Evolutionary conservation across 2,888 invertebrate species (phyloP).

Genomic region (Athripsodes cinereus): DNA sequence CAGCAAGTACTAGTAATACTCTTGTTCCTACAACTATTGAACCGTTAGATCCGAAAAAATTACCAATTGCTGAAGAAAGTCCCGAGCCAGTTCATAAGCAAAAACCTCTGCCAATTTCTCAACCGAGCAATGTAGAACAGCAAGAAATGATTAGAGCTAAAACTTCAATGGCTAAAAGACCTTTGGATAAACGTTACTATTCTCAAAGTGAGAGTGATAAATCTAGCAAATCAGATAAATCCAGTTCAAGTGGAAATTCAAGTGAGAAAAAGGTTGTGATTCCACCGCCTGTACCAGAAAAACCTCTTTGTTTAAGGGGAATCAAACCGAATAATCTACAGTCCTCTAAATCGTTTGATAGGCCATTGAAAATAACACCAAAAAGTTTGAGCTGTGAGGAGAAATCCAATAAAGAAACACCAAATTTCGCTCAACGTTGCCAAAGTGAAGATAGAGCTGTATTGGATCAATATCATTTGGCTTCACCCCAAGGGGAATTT

Average conservation of each 20-base stretch:
- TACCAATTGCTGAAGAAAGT: background rate
- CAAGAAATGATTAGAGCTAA: conserved; percentile 20
- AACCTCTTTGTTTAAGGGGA: conserved; percentile 25
- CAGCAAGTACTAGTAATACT: conserved; percentile 72
- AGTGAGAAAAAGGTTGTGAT: conserved; percentile 41
- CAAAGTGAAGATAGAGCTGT: conserved; percentile 56
- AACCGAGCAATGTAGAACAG: background rate
- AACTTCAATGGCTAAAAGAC: conserved; percentile 20
- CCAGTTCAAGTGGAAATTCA: conserved; percentile 48
- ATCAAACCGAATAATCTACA: conserved; percentile 29
- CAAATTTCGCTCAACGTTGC: conserved; percentile 50
- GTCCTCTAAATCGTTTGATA: conserved; percentile 37
- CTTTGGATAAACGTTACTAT: conserved; percentile 37
- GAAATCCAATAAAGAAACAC: conserved; percentile 38
- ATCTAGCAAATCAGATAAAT: conserved; percentile 49
- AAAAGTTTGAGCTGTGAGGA: conserved; percentile 50
- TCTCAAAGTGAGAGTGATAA: conserved; percentile 48
- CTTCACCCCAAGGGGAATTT: conserved; percentile 47
- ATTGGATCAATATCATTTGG: conserved; percentile 37
- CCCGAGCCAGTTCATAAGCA: background rate
- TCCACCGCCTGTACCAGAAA: conserved; percentile 40
- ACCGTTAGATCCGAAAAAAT: conserved; percentile 34
- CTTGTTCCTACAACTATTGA: conserved; percentile 58
- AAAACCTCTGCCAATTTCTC: background rate
- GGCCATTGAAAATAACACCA: conserved; percentile 41